Base-by-base conservation (phyloP, 2,888 invertebrate species). In the Tetramorium bicarinatum region DNA sequence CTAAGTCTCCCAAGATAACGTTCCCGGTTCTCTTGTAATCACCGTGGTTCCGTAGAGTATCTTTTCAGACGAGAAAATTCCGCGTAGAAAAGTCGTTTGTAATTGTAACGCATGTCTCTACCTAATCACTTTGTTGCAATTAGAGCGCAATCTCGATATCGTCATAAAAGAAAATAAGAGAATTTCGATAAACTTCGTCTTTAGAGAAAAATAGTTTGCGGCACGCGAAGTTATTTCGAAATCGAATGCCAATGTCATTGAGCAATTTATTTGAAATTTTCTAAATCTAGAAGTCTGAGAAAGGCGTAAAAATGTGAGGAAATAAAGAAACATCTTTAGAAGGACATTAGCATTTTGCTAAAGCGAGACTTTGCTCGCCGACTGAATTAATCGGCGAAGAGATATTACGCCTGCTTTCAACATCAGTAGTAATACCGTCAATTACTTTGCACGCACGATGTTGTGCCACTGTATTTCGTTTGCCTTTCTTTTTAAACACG, bases 261-360 rank as follows among this genome's bases (percentile, higher is more conserved):
- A 7, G 4, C 41, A 25, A 77, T 67, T 77, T 76, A 66, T 41
- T 67, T 44, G 54, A 41, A 66, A 77, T 77, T 66, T n/a, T 29
- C 25, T 76, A 29, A 52, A 41, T 76, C 13, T 25, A 25, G 52
- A 25, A 66, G 3, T 18, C 8, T 38, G 25, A 52, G 34, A 52
- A 52, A 8, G 41, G 0, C 3, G 38, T 47, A 15, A 47, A 4
- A 13, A 34, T 21, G 7, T 3, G 29, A 49, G 18, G 41, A 13
- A 47, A 59, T n/a, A 9, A 41, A n/a, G n/a, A 75, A 21, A 54
- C 2, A 2, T 13, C 29, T 41, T 76, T 66, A 21, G 21, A 21
- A n/a, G 25, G 47, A 25, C n/a, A n/a, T 61, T 47, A 44, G 21
- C 15, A 44, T 74, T 74, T 56, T n/a, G 3, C 7, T 15, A 49